Percentiles rank a stretch among this genome's conserved stretches.
These are phyloP conservation scores for Drosophila buzzatii DNA, from an alignment of 2,888 invertebrate species.

Conservation along the genomic window DNA sequence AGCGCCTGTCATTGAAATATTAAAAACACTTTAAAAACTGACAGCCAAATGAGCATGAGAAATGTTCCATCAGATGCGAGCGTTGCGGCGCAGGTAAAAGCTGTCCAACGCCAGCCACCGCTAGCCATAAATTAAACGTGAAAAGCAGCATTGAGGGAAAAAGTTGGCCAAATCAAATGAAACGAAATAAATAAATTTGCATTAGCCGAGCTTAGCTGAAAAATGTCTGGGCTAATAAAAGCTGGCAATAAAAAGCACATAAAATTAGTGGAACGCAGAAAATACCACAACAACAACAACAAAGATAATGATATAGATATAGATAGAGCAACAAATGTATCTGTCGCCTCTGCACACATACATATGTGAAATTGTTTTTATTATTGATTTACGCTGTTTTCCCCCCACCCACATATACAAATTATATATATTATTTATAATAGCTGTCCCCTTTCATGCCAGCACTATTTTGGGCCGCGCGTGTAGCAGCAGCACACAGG, in stretches of 20 bases:
- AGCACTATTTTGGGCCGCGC: conserved; percentile 53
- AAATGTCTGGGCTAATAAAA: conserved; percentile 78
- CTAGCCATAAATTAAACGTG: conserved; percentile 64
- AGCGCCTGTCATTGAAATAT: conserved; percentile 80
- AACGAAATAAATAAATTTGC: conserved; percentile 76
- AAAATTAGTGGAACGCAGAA: conserved; percentile 68
- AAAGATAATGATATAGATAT: conserved; percentile 3
- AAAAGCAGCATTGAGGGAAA: conserved; percentile 41
- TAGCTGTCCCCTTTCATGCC: conserved; percentile 8
- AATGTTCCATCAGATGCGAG: conserved; percentile 33
- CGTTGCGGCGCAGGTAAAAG: conserved; percentile 47
- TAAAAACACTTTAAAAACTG: conserved; percentile 78
- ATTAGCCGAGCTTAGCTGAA: conserved; percentile 74
- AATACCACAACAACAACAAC: conserved; percentile 1
- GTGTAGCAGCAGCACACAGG: conserved; percentile 61
- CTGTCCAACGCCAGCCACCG: conserved; percentile 43
- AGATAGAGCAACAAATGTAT: conserved; percentile 54
- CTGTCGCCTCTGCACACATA: conserved; percentile 47
- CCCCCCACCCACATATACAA: conserved; percentile 28
- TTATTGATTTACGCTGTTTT: conserved; percentile 64
- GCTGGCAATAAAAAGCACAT: conserved; percentile 77
- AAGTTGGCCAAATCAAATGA: conserved; percentile 39
- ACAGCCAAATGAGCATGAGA: conserved; percentile 62
- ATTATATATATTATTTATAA: conserved; percentile 67
- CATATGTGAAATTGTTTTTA: conserved; percentile 18